Evolutionary conservation across 1,140 invertebrate genomes (phyloP), one percentile per base, ranked within the genome.

Genomic region (Schmidtea mediterranea): DNA sequence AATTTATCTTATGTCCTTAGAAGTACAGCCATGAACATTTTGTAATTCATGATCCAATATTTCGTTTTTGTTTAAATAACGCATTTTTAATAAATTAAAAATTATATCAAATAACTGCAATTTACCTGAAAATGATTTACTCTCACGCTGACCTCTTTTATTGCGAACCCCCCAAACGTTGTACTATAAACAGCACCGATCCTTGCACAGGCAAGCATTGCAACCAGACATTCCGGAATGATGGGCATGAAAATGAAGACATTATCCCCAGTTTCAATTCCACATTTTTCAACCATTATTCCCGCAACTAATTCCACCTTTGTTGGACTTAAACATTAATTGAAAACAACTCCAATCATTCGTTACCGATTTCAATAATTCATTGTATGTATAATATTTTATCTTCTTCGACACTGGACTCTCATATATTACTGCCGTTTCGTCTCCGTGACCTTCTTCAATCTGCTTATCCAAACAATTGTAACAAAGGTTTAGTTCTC

Each of bases 381-480:
- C 75, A 1, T 66, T 66, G 61, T 86, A 90, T 0, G 80, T 82
- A 13, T 83, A 74, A 55, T 74, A 57, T 37, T 50, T 45, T 1
- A 78, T 69, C 0, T 73, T 75, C 18, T 76, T 73, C 0, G 80
- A 82, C 32, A 84, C 63, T 0, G 83, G 82, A 50, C 80, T 84
- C 59, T 89, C 83, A 56, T 87, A 77, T 32, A 87, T 80, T 1
- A 92, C 63, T 0, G 82, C 83, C 0, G 75, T 63, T 60, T 78
- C 75, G 1, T 75, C 71, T 0, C 81, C 82, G 3, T 72, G 67
- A 1, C 82, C 82, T 0, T 71, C 73, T 13, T 72, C 69, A 1
- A 89, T 77, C 66, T 90, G 84, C 5, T 82, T 70, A 60, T 92
- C 84, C 1, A 90, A 66, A 0, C 81, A 78, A 65, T 90, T 90